Conservation (phyloP, 1,140 invertebrate species). For the Pseudachorutes palmiensis region DNA sequence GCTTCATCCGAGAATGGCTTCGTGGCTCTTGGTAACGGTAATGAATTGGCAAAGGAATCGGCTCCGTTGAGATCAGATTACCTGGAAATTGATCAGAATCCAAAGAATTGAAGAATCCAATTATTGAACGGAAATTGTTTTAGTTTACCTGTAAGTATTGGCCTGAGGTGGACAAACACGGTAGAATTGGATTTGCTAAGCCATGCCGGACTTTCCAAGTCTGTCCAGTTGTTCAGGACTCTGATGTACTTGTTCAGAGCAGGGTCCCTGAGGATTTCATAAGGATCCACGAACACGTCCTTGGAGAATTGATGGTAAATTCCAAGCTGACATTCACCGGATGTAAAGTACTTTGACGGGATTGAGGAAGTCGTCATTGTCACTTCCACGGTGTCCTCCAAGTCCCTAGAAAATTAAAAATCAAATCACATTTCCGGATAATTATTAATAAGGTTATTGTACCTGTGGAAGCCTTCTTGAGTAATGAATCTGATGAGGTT, state of each 20-base stretch:
- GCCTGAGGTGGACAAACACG: slow-evolving; percentile 31
- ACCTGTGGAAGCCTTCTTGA: slow-evolving; percentile 37
- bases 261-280: slow-evolving; percentile 27
- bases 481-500: slow-evolving; percentile 37
- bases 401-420: slow-evolving; percentile 22
- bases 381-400: slow-evolving; percentile 35
- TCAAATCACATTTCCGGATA: neutral
- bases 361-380: slow-evolving; percentile 36
- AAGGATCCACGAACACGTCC: slow-evolving; percentile 35
- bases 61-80: slow-evolving; percentile 32
- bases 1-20: slow-evolving; percentile 33
- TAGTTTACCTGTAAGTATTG: slow-evolving; percentile 28
- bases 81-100: slow-evolving; percentile 18
- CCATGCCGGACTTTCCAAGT: slow-evolving; percentile 36
- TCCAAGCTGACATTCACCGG: slow-evolving; percentile 32
- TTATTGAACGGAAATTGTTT: neutral
- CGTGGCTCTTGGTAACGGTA: slow-evolving; percentile 35
- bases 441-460: neutral
- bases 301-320: slow-evolving; percentile 23
- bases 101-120: neutral
- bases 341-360: slow-evolving; percentile 25
- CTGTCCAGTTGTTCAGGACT: slow-evolving; percentile 36
- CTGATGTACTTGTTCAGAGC: slow-evolving; percentile 16
- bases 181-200: slow-evolving; percentile 32
- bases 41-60: slow-evolving; percentile 33